These are phyloP conservation scores for Grammomys surdaster DNA, from an alignment of 2,113 vertebrate species.

Conservation along the genomic window DNA sequence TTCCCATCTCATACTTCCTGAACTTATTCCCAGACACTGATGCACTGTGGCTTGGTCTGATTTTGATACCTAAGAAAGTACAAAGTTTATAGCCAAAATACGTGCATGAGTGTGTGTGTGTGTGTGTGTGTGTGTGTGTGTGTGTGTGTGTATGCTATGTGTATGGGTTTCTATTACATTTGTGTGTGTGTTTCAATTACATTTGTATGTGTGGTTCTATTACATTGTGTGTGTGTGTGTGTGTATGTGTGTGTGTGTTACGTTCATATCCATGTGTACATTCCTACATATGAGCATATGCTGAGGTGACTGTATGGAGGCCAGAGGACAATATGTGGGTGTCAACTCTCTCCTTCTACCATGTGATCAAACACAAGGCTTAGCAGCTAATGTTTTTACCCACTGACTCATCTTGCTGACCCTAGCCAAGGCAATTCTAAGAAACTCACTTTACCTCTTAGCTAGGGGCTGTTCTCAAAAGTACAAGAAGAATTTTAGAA, in stretches of 20 bases:
- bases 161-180: not conserved
- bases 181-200: not conserved
- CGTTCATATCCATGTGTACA: fast-evolving
- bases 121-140: not conserved
- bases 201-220: not conserved
- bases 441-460: not conserved
- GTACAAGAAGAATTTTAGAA: conserved; percentile 29
- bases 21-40: not conserved
- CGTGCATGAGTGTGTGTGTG: not conserved
- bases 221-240: not conserved
- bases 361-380: not conserved
- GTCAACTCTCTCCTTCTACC: not conserved
- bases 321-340: not conserved
- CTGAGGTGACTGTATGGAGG: not conserved
- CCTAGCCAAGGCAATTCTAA: not conserved
- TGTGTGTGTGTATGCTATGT: no score
- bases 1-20: not conserved
- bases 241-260: not conserved
- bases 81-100: not conserved
- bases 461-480: not conserved
- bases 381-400: not conserved
- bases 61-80: not conserved
- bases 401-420: not conserved
- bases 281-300: not conserved
- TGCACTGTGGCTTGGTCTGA: not conserved